Conservation (phyloP, 2,888 invertebrate species). For the Tetanocera ferruginea region DNA sequence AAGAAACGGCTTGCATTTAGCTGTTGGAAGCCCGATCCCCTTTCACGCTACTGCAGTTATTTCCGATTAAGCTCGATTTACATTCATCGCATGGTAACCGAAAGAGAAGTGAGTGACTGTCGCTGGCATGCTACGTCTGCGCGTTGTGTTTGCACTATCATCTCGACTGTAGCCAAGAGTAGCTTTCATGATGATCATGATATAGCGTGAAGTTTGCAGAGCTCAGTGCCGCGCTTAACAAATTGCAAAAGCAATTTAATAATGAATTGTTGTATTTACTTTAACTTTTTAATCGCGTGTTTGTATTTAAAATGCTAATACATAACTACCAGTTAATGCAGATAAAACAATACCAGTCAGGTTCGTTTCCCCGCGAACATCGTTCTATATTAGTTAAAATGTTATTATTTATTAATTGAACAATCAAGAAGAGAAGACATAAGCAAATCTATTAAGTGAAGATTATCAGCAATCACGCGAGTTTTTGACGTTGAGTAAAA, state of each 20-base stretch:
- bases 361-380: neutral
- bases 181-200: constrained; percentile 21
- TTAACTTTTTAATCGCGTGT: constrained; percentile 27
- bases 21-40: constrained; percentile 10
- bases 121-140: constrained; percentile 6
- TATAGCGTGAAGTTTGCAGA: constrained; percentile 14
- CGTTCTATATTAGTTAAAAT: neutral
- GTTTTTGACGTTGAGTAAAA: too few relatives aligned
- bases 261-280: constrained; percentile 41
- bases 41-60: constrained; percentile 3
- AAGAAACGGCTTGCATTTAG: neutral
- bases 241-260: constrained; percentile 36
- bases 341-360: neutral
- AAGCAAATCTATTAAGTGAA: neutral
- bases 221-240: constrained; percentile 14
- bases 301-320: constrained; percentile 17
- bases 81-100: neutral
- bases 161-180: neutral
- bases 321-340: constrained; percentile 11
- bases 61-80: neutral
- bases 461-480: neutral
- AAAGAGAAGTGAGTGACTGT: neutral
- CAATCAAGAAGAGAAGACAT: neutral
- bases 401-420: constrained; percentile 3
- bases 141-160: neutral